Evolutionary conservation across 2,888 invertebrate species (phyloP).

Genomic region (Leistus spinibarbis): DNA sequence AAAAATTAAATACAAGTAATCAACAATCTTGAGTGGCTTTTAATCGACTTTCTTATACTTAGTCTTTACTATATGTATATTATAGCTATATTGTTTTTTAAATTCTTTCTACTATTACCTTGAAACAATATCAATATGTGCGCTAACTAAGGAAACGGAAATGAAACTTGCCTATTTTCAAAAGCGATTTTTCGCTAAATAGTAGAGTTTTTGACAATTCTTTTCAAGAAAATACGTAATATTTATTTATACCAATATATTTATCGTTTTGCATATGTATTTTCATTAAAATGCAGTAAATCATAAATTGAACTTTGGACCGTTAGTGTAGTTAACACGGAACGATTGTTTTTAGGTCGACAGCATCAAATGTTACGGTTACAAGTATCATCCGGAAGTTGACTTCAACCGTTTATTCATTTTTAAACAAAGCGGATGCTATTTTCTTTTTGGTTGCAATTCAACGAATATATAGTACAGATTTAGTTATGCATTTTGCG

Average conservation of each 20-base stretch:
- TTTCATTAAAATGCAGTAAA: neutral
- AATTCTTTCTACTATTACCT: too few species aligned
- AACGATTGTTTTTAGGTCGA: neutral
- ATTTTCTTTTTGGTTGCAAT: slow-evolving; percentile 7
- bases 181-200: too few species aligned
- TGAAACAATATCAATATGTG: too few species aligned
- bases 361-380: neutral
- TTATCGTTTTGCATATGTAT: neutral
- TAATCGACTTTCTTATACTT: too few species aligned
- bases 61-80: too few species aligned
- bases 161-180: too few species aligned
- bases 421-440: neutral
- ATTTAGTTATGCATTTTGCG: slow-evolving; percentile 14
- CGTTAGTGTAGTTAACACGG: neutral
- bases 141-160: too few species aligned
- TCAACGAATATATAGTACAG: slow-evolving; percentile 28
- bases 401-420: neutral
- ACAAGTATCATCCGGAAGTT: neutral
- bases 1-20: too few species aligned
- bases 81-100: too few species aligned
- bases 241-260: neutral
- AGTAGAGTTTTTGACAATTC: too few species aligned
- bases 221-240: too few species aligned
- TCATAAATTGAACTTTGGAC: neutral
- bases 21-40: too few species aligned